Evolutionary conservation across 2,888 invertebrate species (phyloP).

Genomic region (Drosophila algonquin): DNA sequence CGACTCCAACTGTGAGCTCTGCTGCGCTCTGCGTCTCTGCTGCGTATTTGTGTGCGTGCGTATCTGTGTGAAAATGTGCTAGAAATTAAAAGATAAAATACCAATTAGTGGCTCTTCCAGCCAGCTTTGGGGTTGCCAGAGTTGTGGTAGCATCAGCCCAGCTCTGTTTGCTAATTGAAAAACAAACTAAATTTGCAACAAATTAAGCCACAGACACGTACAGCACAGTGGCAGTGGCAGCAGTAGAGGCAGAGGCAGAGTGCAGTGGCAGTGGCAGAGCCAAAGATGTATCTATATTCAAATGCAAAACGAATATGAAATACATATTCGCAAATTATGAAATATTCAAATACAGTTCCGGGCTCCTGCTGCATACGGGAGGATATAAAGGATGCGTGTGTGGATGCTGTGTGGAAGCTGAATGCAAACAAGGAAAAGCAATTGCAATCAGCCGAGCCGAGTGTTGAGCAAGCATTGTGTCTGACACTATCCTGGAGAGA

Average conservation of each 20-base stretch:
- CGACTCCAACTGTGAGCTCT: not conserved
- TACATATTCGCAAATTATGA: conserved; percentile 55
- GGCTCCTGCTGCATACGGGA: conserved; percentile 19
- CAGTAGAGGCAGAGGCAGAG: not conserved
- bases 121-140: conserved; percentile 29
- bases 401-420: conserved; percentile 27
- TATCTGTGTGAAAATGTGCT: conserved; percentile 46
- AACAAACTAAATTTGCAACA: conserved; percentile 63
- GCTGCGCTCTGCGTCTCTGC: not conserved
- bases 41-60: not conserved
- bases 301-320: conserved; percentile 22
- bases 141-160: conserved; percentile 17
- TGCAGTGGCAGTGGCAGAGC: not conserved
- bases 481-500: conserved; percentile 59
- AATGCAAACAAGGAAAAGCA: conserved; percentile 70
- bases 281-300: conserved; percentile 23
- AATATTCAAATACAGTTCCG: conserved; percentile 63
- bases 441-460: conserved; percentile 63
- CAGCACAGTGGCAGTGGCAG: conserved; percentile 6
- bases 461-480: conserved; percentile 77
- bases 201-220: conserved; percentile 70
- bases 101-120: conserved; percentile 64
- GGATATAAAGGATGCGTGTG: conserved; percentile 16
- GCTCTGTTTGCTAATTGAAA: conserved; percentile 67
- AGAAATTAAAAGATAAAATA: conserved; percentile 74